phyloP scores from a whole-genome alignment of 2,113 vertebrate genomes.

The Microcebus tavaratra region DNA sequence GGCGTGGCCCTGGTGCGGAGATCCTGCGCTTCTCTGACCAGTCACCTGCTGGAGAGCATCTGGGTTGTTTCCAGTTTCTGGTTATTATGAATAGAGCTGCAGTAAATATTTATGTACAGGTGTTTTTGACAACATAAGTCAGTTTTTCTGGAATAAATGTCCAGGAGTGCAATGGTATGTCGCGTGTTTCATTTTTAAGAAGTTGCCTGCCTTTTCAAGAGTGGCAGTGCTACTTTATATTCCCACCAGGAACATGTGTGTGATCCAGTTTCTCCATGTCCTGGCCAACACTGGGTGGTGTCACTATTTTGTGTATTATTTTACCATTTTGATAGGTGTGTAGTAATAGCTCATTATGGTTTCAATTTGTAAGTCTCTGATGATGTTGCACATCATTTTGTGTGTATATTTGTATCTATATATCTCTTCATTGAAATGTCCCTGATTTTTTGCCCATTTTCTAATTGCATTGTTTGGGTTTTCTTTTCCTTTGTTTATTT shows the following conservation, averaged over 20 bases:
- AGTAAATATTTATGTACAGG: no score
- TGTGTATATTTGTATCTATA: background rate
- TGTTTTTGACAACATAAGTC: background rate
- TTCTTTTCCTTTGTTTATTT: background rate
- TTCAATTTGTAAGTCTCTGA: background rate
- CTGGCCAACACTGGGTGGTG: background rate
- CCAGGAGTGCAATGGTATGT: background rate
- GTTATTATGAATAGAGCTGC: background rate
- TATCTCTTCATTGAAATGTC: background rate
- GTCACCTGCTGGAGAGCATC: background rate
- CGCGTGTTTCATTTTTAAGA: background rate
- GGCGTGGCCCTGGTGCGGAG: background rate
- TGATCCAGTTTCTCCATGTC: background rate
- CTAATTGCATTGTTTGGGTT: background rate
- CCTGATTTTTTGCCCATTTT: background rate
- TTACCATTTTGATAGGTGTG: background rate
- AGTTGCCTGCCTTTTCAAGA: background rate
- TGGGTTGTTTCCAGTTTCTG: background rate
- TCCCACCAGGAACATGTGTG: background rate
- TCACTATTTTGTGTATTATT: background rate
- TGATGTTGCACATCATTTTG: background rate
- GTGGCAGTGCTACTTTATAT: rapidly evolving
- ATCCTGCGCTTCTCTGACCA: background rate
- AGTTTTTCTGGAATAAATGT: background rate
- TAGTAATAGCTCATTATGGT: background rate